Evolutionary conservation across 2,888 invertebrate species (phyloP).

Genomic region (Mythimna albipuncta): DNA sequence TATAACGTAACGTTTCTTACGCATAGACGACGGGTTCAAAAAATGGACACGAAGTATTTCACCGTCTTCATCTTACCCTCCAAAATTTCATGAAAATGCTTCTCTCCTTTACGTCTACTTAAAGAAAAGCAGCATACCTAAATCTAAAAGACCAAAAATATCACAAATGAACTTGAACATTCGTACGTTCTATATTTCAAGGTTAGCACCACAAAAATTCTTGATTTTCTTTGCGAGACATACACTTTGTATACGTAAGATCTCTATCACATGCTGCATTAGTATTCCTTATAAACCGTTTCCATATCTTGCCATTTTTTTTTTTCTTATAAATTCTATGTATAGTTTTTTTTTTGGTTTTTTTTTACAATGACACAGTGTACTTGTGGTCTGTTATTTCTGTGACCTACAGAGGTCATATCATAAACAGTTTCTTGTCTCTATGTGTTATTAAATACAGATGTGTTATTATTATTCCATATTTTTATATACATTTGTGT

Average conservation of each 20-base stretch:
- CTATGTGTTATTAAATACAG: constrained; percentile 25
- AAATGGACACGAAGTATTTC: not conserved
- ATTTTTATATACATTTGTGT: constrained; percentile 17
- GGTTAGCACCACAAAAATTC: constrained; percentile 3
- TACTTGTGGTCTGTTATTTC: constrained; percentile 12
- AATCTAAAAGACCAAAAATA: not conserved
- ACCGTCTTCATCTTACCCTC: not conserved
- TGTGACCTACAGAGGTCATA: constrained; percentile 46
- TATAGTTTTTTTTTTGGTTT: constrained; percentile 7
- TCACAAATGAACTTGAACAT: not conserved
- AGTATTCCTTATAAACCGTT: constrained; percentile 26
- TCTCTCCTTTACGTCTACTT: not conserved
- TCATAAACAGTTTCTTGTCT: constrained; percentile 27
- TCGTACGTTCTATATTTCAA: constrained; percentile 2
- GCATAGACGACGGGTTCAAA: not conserved
- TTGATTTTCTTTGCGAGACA: constrained; percentile 6
- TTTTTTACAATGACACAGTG: constrained; percentile 26
- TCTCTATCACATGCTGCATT: constrained; percentile 20
- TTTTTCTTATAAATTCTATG: constrained; percentile 47
- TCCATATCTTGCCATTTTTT: constrained; percentile 49
- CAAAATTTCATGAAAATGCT: not conserved
- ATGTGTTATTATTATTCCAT: constrained; percentile 32
- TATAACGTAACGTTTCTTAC: not conserved
- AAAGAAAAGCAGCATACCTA: not conserved
- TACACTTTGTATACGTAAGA: constrained; percentile 1